Percentiles rank a stretch among this genome's conserved stretches.
Evolutionary conservation across 2,797 vertebrate genomes (phyloP).

Genomic region (Choloepus didactylus): DNA sequence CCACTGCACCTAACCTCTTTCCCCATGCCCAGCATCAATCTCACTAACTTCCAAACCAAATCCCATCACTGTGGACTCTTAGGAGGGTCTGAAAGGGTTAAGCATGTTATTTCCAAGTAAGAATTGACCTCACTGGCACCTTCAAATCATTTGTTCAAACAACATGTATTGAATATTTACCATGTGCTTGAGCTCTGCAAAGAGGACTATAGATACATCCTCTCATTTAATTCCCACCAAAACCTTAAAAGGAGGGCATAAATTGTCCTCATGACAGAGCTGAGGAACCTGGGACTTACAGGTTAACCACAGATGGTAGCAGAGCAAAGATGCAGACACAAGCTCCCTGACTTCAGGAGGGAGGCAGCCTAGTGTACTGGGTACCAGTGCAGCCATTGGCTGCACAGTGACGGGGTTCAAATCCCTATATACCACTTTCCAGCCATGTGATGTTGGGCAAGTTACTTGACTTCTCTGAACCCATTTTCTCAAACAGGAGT

Average conservation of each 20-base stretch:
- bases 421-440: neutral
- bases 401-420: neutral
- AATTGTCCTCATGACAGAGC: neutral
- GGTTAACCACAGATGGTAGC: neutral
- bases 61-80: neutral
- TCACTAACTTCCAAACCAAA: constrained; percentile 21
- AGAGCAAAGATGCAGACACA: neutral
- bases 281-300: neutral
- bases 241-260: neutral
- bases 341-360: neutral
- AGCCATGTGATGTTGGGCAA: too few species aligned
- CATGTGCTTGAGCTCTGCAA: neutral
- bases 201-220: neutral
- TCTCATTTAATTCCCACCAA: neutral
- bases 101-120: neutral
- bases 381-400: neutral
- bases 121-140: neutral
- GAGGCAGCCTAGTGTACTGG: neutral
- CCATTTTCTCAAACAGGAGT: neutral
- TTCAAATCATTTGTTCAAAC: neutral
- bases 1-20: neutral
- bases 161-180: neutral
- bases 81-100: neutral
- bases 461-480: too few species aligned
- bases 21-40: neutral